Percentiles rank a stretch among this genome's conserved stretches.
phyloP scores from a whole-genome alignment of 2,888 invertebrate species.

The Polia nebulosa region DNA sequence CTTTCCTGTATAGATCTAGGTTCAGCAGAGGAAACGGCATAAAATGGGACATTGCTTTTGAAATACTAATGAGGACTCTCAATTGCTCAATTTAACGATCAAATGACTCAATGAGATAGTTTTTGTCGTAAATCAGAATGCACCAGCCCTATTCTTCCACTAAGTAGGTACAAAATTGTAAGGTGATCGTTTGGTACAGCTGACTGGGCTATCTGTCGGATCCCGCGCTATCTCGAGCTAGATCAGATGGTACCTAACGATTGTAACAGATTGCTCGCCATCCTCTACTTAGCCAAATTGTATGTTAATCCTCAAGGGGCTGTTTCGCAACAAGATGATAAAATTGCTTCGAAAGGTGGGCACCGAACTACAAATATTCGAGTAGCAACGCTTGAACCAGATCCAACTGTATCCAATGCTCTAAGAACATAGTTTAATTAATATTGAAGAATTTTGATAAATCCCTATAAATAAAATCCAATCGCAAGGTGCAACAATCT shows the following conservation, averaged over 20 bases:
- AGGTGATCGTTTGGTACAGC: constrained; percentile 26
- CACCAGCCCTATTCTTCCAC: constrained; percentile 15
- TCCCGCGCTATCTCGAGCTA: constrained; percentile 33
- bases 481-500: no score
- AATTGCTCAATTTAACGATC: neutral
- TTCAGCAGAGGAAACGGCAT: neutral
- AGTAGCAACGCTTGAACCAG: neutral
- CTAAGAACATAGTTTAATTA: no score
- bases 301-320: constrained; percentile 20
- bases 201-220: constrained; percentile 11
- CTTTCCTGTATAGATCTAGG: neutral
- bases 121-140: no score
- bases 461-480: no score
- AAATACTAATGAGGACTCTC: neutral
- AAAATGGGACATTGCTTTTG: neutral
- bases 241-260: constrained; percentile 22
- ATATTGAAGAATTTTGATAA: no score
- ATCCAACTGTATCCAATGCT: no score
- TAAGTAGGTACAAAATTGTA: constrained; percentile 18
- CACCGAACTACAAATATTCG: neutral
- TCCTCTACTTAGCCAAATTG: constrained; percentile 46
- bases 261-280: constrained; percentile 29
- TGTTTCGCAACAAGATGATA: constrained; percentile 3
- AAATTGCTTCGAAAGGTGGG: no score
- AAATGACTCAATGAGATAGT: no score